These are phyloP conservation scores for Bergia sp. DNA, from an alignment of 92 coral and sea anemone genomes.

Conservation along the genomic window DNA sequence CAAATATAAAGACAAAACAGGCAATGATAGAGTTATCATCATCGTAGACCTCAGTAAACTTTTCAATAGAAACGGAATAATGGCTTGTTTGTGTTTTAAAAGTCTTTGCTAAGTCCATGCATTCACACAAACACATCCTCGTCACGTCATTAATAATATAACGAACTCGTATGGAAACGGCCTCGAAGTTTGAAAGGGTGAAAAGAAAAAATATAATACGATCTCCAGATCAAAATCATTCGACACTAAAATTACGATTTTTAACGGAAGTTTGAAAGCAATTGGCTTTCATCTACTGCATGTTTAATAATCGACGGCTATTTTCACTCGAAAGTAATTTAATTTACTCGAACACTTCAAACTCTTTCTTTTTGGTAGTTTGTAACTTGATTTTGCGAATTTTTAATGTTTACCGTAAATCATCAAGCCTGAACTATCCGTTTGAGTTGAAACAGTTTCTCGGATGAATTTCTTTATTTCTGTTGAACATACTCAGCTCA, in stretches of 20 bases:
- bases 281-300: background rate
- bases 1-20: background rate
- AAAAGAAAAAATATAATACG: background rate
- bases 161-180: constrained; percentile 31
- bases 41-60: background rate
- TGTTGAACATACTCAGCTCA: background rate
- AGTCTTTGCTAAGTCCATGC: constrained; percentile 13
- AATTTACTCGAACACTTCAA: background rate
- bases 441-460: background rate
- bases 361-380: background rate
- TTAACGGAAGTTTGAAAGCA: background rate
- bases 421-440: background rate
- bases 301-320: background rate
- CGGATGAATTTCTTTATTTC: background rate
- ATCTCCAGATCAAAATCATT: background rate
- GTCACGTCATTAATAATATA: constrained; percentile 37
- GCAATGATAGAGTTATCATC: background rate
- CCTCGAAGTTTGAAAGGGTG: constrained; percentile 5
- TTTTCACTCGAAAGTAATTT: constrained; percentile 2
- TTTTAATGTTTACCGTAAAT: background rate
- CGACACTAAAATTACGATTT: background rate
- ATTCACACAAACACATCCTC: constrained; percentile 16
- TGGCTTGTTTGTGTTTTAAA: background rate
- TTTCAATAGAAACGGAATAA: background rate
- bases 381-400: background rate